A percentile compares a stretch with the other conserved stretches of the same genome.
Evolutionary conservation across 2,113 vertebrate species (phyloP).

Genomic region (Numida meleagris): DNA sequence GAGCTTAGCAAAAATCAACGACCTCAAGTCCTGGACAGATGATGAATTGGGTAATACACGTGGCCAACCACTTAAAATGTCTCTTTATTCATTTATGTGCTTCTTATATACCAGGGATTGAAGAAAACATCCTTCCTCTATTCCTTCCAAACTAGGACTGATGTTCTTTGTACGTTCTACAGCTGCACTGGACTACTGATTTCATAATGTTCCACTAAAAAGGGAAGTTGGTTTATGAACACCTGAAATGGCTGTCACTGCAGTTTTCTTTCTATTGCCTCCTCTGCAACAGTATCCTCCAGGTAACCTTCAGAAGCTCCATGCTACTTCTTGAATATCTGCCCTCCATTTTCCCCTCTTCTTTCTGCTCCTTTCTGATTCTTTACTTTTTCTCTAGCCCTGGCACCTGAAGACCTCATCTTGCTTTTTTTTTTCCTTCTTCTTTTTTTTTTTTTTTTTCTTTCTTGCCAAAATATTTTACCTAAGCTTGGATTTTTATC

Average conservation of each 20-base stretch:
- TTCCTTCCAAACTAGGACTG: not conserved
- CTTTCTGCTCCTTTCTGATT: not conserved
- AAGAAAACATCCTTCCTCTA: not conserved
- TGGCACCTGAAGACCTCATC: not conserved
- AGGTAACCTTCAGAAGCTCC: not conserved
- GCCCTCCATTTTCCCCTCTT: fast-evolving
- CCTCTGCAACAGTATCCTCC: not conserved
- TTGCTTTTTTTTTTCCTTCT: not conserved
- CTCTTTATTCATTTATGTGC: not conserved
- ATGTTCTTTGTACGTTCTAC: not conserved
- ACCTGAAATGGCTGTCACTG: not conserved
- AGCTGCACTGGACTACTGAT: not conserved
- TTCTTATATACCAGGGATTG: not conserved
- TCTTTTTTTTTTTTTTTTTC: not conserved
- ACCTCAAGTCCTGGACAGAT: not conserved
- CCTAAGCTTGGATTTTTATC: not conserved
- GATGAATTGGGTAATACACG: not conserved
- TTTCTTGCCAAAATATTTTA: not conserved
- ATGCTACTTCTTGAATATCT: not conserved
- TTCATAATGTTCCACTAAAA: not conserved
- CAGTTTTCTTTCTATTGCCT: not conserved
- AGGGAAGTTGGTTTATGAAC: not conserved
- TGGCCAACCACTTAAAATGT: not conserved
- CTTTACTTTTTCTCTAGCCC: not conserved
- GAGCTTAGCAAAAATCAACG: not conserved